Conservation (phyloP, 2,113 vertebrate species). For the Rattus rattus region DNA sequence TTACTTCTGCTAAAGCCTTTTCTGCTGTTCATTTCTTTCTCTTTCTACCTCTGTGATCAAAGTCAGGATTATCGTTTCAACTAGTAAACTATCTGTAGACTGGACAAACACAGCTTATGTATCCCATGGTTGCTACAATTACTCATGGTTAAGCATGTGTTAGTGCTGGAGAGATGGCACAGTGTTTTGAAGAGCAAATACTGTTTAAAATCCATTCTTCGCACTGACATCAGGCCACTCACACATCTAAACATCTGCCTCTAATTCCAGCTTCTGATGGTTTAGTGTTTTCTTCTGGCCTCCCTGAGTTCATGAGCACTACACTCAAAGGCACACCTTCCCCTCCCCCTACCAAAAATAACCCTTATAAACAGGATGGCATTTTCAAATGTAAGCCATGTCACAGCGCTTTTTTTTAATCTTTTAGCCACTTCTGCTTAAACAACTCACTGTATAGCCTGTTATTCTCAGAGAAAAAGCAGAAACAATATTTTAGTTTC, state of each 20-base stretch:
- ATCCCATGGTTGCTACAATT: not conserved
- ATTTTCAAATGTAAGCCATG: not conserved
- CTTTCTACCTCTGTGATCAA: not conserved
- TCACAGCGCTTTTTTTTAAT: not conserved
- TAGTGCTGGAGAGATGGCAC: not conserved
- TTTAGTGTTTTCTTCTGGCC: not conserved
- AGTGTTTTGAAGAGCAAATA: not conserved
- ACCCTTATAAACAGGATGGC: not conserved
- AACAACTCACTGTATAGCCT: not conserved
- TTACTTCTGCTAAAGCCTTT: not conserved
- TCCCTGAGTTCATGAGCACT: too few relatives aligned
- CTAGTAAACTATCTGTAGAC: not conserved
- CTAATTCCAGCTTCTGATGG: not conserved
- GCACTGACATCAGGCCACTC: not conserved
- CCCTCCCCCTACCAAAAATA: not conserved
- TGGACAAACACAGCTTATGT: not conserved
- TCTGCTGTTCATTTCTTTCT: not conserved
- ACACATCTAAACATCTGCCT: not conserved
- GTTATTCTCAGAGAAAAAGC: not conserved
- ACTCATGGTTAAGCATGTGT: not conserved
- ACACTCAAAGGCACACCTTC: not conserved
- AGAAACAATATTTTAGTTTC: not conserved
- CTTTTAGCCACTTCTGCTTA: not conserved
- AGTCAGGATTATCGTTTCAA: not conserved
- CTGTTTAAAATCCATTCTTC: not conserved